phyloP scores from a whole-genome alignment of 2,888 invertebrate genomes.

The Tenthredo amoena region DNA sequence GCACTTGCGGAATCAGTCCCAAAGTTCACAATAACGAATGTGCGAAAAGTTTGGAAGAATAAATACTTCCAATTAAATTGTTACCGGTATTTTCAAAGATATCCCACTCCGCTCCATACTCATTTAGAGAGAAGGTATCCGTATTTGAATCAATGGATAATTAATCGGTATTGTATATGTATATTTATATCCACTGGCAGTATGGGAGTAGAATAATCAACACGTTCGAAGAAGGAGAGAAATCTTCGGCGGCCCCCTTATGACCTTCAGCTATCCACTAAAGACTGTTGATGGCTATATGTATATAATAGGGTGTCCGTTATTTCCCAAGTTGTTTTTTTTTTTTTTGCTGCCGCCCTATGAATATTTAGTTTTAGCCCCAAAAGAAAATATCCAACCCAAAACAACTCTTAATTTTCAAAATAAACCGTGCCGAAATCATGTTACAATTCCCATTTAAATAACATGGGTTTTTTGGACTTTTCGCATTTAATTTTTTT shows the following conservation, averaged over 20 bases:
- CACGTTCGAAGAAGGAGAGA: neutral
- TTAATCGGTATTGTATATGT: neutral
- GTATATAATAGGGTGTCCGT: no score
- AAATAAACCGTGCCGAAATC: no score
- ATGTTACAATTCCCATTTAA: no score
- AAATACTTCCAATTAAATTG: neutral
- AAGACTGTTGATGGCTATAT: neutral
- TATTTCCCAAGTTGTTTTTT: no score
- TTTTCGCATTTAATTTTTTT: no score
- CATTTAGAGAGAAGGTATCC: no score
- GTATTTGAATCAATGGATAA: neutral
- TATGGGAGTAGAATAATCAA: neutral
- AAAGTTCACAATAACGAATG: neutral
- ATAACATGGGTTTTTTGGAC: no score
- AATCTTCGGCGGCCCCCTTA: neutral
- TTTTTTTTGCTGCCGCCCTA: no score
- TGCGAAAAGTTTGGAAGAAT: neutral
- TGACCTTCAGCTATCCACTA: neutral
- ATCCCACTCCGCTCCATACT: neutral
- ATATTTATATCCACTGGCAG: neutral
- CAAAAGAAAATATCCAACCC: no score
- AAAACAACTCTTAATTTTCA: no score
- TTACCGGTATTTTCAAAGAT: neutral
- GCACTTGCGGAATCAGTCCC: neutral
- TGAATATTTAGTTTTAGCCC: no score